These are phyloP conservation scores for Belonocnema kinseyi DNA, from an alignment of 1,140 invertebrate genomes.

Conservation along the genomic window DNA sequence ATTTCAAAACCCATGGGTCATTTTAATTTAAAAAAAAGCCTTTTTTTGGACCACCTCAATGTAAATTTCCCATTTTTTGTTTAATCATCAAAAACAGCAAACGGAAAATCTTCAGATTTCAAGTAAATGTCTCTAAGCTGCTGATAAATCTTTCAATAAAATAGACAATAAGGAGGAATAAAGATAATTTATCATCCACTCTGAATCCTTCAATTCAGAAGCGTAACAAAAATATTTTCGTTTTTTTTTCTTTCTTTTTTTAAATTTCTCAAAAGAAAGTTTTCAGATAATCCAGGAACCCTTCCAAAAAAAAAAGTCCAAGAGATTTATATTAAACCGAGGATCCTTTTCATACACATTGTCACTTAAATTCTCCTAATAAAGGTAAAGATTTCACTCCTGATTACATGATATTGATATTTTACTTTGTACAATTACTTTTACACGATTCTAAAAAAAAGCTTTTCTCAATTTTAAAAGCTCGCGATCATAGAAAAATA, in stretches of 20 bases:
- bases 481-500: conserved; percentile 8
- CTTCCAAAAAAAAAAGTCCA: too few relatives aligned
- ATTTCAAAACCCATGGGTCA: too few relatives aligned
- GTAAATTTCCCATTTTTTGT: not conserved
- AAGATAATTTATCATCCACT: not conserved
- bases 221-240: not conserved
- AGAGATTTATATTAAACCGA: not conserved
- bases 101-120: not conserved
- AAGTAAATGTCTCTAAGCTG: not conserved
- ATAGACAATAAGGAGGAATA: conserved; percentile 4
- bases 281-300: too few relatives aligned
- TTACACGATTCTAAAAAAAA: not conserved
- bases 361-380: conserved; percentile 7
- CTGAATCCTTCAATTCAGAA: not conserved
- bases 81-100: not conserved
- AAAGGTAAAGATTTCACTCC: not conserved
- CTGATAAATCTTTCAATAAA: conserved; percentile 19
- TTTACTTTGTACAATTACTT: not conserved
- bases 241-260: not conserved
- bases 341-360: conserved; percentile 4
- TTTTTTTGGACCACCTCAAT: too few relatives aligned
- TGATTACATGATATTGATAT: not conserved
- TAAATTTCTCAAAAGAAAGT: conserved; percentile 20
- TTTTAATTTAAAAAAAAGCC: too few relatives aligned
- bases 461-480: not conserved